Conservation (phyloP, 2,888 invertebrate genomes). For the Thysanoteuthis rhombus region DNA sequence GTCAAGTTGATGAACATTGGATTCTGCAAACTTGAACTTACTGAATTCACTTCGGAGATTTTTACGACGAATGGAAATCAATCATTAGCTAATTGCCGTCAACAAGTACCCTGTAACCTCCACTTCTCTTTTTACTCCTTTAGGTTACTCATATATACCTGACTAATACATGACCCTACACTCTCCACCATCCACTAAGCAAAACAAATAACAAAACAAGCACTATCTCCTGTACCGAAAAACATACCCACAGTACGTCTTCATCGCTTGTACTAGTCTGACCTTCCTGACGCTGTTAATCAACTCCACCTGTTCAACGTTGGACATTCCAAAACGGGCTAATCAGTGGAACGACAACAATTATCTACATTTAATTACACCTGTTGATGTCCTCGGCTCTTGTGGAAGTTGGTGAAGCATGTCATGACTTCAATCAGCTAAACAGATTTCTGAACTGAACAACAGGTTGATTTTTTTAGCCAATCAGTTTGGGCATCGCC, state of each 20-base stretch:
- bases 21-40: too few relatives aligned
- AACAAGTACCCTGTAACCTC: too few relatives aligned
- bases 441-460: not conserved
- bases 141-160: not conserved
- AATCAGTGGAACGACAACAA: not conserved
- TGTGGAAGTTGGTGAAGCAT: not conserved
- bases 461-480: not conserved
- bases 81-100: too few relatives aligned
- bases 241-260: not conserved
- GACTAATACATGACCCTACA: not conserved
- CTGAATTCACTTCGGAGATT: too few relatives aligned
- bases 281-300: not conserved
- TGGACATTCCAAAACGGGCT: not conserved
- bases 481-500: not conserved
- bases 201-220: not conserved
- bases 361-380: not conserved
- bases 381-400: not conserved
- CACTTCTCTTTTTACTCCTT: too few relatives aligned
- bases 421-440: not conserved
- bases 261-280: not conserved
- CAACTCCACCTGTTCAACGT: not conserved
- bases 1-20: too few relatives aligned
- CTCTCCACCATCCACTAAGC: not conserved
- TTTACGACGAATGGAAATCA: too few relatives aligned
- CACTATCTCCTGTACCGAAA: not conserved